Evolutionary conservation across 2,888 invertebrate species (phyloP), one percentile per base, ranked within the genome.

Genomic region (Digitonthophagus gazella): DNA sequence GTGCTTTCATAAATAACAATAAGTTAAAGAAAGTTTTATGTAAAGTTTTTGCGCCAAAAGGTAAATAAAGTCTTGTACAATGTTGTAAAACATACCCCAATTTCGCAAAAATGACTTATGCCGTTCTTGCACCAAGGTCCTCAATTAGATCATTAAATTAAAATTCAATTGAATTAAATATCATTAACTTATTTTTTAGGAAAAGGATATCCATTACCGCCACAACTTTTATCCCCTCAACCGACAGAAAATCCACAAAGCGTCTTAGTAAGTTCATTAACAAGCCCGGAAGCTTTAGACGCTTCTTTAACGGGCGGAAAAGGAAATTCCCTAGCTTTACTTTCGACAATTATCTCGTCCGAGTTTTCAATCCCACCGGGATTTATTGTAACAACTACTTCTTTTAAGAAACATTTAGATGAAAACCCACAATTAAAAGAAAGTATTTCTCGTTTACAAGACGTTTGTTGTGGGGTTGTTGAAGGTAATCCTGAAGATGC

Each of bases 251-350:
- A 19, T 3, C 64, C 75, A 6, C 75, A 75, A 11, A 54, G 71
- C n/a, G 63, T 69, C 64, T 72, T 77, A 15, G 72, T 78, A 3
- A 64, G 74, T 1, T 72, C 80, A 0, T 85, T 90, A 19, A 80
- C 82, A 4, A 84, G 85, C 8, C 76, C 78, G 0, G 83, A 83
- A 11, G 86, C 89, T 19, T 83, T 84, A 18, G 86, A 87, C 71
- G 81, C 87, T 0, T 79, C 81, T 5, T 79, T 90, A 6, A 90
- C 91, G 0, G 95, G 95, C 0, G 93, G 93, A 0, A 95, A 94
- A 81, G 93, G 91, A 6, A 88, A 90, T 0, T 93, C 93, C 1
- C 81, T 95, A 11, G 91, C 91, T 0, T 80, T 90, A 55, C 82
- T 94, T 61, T 81, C 84, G 5, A 79, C 80, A 15, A 81, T 87